Percentiles rank a stretch among this genome's conserved stretches.
These are phyloP conservation scores for Suncus etruscus DNA, from an alignment of 2,113 vertebrate genomes.

Conservation along the genomic window DNA sequence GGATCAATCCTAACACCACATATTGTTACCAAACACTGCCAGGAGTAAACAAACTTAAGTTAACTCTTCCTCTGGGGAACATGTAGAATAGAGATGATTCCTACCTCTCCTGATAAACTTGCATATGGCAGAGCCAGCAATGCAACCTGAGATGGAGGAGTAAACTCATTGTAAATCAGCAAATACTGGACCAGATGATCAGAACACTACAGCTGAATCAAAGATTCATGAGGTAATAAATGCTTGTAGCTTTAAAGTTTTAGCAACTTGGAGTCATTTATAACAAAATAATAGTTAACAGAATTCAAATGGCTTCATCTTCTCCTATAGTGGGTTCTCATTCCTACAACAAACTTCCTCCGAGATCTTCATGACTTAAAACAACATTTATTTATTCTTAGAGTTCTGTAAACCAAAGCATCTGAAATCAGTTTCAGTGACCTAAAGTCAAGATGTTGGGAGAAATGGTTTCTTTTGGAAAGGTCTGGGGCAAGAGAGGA, in stretches of 20 bases:
- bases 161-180: conserved; percentile 22
- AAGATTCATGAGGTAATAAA: background rate
- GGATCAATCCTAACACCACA: no score
- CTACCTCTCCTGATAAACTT: background rate
- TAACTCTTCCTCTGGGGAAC: background rate
- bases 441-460: background rate
- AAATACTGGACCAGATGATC: background rate
- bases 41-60: background rate
- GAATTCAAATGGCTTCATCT: conserved; percentile 20
- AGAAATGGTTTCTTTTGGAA: background rate
- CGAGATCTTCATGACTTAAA: background rate
- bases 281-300: conserved; percentile 36
- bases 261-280: background rate
- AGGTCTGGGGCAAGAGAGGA: background rate
- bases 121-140: background rate
- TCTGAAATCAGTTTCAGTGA: background rate
- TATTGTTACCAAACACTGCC: no score
- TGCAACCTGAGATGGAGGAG: background rate
- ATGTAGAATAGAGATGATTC: background rate
- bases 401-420: background rate
- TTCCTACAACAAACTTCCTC: conserved; percentile 38
- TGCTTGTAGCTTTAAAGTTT: background rate
- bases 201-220: background rate
- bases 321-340: conserved; percentile 7
- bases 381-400: conserved; percentile 18